Conservation (phyloP, 1,140 invertebrate genomes). For the Periplaneta americana region DNA sequence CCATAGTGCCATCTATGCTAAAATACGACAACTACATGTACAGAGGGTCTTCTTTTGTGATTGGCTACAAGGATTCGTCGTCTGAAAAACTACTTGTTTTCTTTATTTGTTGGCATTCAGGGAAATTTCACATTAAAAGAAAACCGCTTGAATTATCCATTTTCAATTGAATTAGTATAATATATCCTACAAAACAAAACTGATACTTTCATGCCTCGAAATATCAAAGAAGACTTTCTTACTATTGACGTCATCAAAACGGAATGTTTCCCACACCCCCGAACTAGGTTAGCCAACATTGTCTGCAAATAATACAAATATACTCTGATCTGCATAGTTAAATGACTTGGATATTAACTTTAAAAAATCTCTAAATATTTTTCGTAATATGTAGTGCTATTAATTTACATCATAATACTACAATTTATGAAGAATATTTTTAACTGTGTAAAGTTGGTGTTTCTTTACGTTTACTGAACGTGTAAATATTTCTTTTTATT, state of each 20-base stretch:
- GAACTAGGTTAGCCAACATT: background rate
- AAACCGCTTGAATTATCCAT: background rate
- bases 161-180: background rate
- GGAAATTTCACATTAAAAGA: background rate
- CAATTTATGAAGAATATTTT: too few species aligned
- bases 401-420: too few species aligned
- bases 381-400: too few species aligned
- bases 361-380: too few species aligned
- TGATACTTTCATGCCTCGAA: background rate
- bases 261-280: background rate
- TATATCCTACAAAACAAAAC: background rate
- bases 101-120: background rate
- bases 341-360: too few species aligned
- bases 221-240: background rate
- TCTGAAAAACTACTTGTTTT: background rate
- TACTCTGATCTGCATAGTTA: too few species aligned
- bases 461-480: too few species aligned
- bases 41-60: background rate
- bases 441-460: too few species aligned
- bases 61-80: background rate
- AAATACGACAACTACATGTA: slow-evolving; percentile 12
- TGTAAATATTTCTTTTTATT: too few species aligned
- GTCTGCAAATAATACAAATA: too few species aligned
- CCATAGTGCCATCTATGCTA: slow-evolving; percentile 15
- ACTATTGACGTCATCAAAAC: background rate